A percentile compares a stretch with the other conserved stretches of the same genome.
phyloP scores from a whole-genome alignment of 2,113 vertebrate genomes.

The Rynchops niger region DNA sequence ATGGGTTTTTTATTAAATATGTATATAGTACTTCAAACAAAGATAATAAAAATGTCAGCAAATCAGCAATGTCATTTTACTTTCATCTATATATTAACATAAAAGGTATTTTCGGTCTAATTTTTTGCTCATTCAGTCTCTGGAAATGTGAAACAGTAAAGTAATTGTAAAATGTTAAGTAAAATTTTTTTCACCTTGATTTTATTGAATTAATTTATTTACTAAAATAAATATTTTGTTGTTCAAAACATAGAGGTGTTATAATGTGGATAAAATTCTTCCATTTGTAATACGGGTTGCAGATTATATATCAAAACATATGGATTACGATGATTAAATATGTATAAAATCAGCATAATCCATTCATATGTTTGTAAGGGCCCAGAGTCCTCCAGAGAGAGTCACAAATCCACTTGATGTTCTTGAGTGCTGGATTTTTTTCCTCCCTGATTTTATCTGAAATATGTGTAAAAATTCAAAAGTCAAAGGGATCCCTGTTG shows the following conservation, averaged over 20 bases:
- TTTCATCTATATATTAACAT: neutral
- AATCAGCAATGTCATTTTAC: neutral
- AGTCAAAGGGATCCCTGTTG: slow-evolving; percentile 40
- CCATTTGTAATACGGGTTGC: neutral
- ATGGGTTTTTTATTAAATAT: neutral
- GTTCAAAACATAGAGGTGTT: neutral
- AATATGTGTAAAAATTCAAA: slow-evolving; percentile 61
- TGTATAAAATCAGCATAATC: slow-evolving; percentile 66
- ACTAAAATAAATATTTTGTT: neutral
- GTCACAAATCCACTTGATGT: slow-evolving; percentile 55
- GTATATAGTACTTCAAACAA: neutral
- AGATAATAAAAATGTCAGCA: neutral
- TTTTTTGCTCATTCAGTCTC: neutral
- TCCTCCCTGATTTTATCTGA: slow-evolving; percentile 41
- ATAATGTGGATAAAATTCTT: neutral
- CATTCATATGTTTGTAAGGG: slow-evolving; percentile 39
- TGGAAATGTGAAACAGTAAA: neutral
- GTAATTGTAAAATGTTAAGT: neutral
- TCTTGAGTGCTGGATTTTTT: slow-evolving; percentile 44
- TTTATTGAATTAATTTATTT: neutral
- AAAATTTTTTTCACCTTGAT: neutral
- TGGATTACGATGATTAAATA: slow-evolving; percentile 38
- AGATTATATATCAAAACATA: slow-evolving; percentile 39
- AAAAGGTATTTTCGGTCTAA: neutral
- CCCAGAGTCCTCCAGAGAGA: slow-evolving; percentile 30